Base-by-base conservation (phyloP, 2,797 vertebrate species). In the Malacoctenus gilli region DNA sequence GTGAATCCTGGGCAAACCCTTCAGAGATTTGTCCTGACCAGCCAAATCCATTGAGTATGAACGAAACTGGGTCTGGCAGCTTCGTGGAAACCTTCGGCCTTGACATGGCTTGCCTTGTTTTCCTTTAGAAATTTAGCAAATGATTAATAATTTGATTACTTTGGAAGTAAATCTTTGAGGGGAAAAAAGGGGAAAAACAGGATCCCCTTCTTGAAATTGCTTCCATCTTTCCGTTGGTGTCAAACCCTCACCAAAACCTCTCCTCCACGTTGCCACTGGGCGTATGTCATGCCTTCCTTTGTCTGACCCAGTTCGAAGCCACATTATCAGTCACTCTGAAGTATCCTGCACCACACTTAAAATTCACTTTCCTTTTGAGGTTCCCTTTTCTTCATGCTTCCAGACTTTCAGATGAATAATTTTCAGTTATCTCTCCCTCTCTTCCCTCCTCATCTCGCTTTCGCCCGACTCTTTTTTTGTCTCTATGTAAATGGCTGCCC, bases 401-500 rank as follows among this genome's bases (percentile, higher is more conserved):
- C 22, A 3, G 14, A 59, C 62, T 70, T 70, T 71, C 36, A 67
- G 70, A 70, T 59, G 13, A 66, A 52, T 62, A 3, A 38, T 43
- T 51, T 63, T 50, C 16, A 2, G 21, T 30, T 69, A 49, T 71
- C 32, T 61, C 28, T 34, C 35, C 2, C 7, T 10, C n/a, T 39
- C 8, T 36, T 15, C 38, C 16, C 21, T 23, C n/a, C n/a, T n/a
- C n/a, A n/a, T n/a, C 13, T 20, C 7, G 25, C 13, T 34, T 3
- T 71, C 13, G 19, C 13, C 32, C 21, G 5, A 28, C 46, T 14
- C 61, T 14, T 41, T 48, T 56, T 61, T 57, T 52, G 43, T 65
- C 34, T 79, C 30, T 47, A 64, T 84, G 69, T 65, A 65, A 82
- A 86, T 76, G 59, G 28, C 4, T 77, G 74, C 58, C 79, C 74